Conservation (phyloP, 2,888 invertebrate genomes). For the Drosophila limbata region DNA sequence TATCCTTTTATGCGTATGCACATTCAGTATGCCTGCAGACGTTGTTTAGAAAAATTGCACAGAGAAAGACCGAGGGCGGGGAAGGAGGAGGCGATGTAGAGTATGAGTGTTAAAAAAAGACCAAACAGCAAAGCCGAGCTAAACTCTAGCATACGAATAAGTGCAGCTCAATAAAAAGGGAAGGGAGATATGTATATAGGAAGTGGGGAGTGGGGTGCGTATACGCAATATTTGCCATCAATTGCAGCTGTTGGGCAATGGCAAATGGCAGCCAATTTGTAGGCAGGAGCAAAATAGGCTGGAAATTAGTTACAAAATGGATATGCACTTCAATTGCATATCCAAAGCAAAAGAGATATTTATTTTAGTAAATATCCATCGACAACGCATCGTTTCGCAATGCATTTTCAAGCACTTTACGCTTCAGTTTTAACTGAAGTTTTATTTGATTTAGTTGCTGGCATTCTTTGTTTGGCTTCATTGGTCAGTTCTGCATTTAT, state of each 20-base stretch:
- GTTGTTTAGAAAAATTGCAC: constrained; percentile 57
- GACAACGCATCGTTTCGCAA: constrained; percentile 34
- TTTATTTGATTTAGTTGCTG: constrained; percentile 68
- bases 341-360: constrained; percentile 66
- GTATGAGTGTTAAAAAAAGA: constrained; percentile 40
- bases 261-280: constrained; percentile 11
- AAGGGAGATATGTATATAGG: neutral
- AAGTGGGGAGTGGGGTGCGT: constrained; percentile 56
- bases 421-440: constrained; percentile 70
- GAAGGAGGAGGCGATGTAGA: neutral
- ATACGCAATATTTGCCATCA: constrained; percentile 79
- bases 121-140: constrained; percentile 58
- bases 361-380: constrained; percentile 68
- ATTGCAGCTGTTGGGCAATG: constrained; percentile 70
- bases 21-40: constrained; percentile 42
- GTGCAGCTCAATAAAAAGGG: constrained; percentile 5
- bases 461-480: constrained; percentile 48
- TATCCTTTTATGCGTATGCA: constrained; percentile 77
- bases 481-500: constrained; percentile 70
- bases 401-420: constrained; percentile 57
- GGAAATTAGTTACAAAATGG: constrained; percentile 70
- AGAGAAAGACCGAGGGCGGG: neutral
- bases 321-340: constrained; percentile 23
- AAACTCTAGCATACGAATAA: constrained; percentile 69
- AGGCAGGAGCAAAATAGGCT: constrained; percentile 47